phyloP scores from a whole-genome alignment of 2,113 vertebrate species.

The Mionectes macconnelli region DNA sequence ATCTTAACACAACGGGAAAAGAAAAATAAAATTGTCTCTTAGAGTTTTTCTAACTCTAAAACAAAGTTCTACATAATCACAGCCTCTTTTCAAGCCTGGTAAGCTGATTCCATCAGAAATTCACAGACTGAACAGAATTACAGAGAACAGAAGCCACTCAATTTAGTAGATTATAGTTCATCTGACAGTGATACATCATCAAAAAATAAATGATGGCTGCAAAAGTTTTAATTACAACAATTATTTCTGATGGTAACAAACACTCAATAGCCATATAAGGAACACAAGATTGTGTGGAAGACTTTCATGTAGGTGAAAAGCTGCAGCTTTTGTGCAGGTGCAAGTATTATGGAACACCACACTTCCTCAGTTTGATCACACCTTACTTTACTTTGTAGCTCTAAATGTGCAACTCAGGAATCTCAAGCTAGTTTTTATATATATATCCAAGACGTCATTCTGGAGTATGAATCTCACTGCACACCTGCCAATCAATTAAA shows the following conservation, averaged over 20 bases:
- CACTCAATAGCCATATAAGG: fast-evolving
- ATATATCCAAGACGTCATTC: neutral
- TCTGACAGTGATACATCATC: neutral
- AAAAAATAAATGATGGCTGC: neutral
- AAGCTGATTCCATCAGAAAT: neutral
- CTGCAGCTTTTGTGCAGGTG: neutral
- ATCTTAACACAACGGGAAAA: neutral
- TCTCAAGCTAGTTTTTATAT: neutral
- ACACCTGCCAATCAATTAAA: neutral
- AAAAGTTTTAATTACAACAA: neutral
- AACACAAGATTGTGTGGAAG: neutral
- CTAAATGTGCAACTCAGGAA: neutral
- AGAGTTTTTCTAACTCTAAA: neutral
- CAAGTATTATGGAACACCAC: neutral
- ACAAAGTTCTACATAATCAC: neutral
- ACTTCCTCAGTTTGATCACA: neutral
- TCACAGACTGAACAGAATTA: neutral
- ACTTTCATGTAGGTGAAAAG: neutral
- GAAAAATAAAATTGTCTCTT: neutral
- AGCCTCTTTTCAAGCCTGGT: neutral
- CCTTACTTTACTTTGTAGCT: neutral
- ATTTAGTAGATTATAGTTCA: neutral
- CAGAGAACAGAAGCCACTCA: neutral
- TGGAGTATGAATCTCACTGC: neutral
- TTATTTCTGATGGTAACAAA: neutral